phyloP scores from a whole-genome alignment of 2,113 vertebrate genomes.

The Numida meleagris region DNA sequence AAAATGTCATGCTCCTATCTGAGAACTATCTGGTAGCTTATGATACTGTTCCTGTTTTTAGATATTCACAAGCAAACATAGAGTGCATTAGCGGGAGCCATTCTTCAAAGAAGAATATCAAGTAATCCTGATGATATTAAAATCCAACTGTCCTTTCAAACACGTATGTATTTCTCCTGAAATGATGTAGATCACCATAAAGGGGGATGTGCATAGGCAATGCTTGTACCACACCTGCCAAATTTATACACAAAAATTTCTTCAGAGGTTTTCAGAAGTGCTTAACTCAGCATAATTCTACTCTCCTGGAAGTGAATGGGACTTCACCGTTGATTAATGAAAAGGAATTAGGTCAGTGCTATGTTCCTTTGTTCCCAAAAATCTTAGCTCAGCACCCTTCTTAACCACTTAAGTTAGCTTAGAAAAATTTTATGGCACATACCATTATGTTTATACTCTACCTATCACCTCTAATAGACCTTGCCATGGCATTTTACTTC shows the following conservation, averaged over 20 bases:
- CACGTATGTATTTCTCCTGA: neutral
- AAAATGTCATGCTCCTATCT: neutral
- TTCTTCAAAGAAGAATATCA: neutral
- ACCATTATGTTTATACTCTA: slow-evolving; percentile 19
- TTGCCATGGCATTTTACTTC: neutral
- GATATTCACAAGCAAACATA: neutral
- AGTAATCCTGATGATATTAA: neutral
- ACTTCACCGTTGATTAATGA: slow-evolving; percentile 11
- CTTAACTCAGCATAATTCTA: slow-evolving; percentile 19
- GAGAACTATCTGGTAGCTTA: neutral
- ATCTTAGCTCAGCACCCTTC: slow-evolving; percentile 50
- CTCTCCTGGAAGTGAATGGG: neutral
- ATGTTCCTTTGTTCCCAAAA: slow-evolving; percentile 34
- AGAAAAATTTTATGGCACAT: neutral
- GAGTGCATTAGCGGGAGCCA: neutral
- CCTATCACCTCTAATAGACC: slow-evolving; percentile 24
- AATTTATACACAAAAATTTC: neutral
- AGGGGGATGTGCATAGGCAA: neutral
- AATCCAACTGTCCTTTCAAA: neutral
- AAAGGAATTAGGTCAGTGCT: slow-evolving; percentile 22
- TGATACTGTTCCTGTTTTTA: neutral
- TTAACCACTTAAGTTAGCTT: slow-evolving; percentile 19
- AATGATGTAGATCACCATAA: neutral
- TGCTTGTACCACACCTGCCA: neutral
- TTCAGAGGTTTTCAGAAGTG: slow-evolving; percentile 6